Percentiles rank a stretch among this genome's conserved stretches.
These are phyloP conservation scores for Synchiropus splendidus DNA, from an alignment of 2,113 vertebrate genomes.

Conservation along the genomic window DNA sequence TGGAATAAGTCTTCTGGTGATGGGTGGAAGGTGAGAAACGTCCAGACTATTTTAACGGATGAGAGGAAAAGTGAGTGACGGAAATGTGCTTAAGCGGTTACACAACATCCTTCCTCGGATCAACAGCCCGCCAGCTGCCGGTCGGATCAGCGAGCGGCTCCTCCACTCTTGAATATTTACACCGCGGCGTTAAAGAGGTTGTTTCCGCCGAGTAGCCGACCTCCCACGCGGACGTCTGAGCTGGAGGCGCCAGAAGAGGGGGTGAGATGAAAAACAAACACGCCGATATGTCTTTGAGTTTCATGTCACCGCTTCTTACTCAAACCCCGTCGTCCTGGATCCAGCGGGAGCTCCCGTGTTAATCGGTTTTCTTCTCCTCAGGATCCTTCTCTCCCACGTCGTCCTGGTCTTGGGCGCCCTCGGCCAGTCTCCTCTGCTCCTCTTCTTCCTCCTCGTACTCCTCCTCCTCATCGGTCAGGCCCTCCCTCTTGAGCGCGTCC, in stretches of 20 bases:
- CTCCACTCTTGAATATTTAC: conserved; percentile 2
- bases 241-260: conserved; percentile 10
- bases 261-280: conserved; percentile 50
- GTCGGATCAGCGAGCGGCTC: not conserved
- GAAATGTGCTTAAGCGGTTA: conserved; percentile 4
- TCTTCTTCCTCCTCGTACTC: conserved; percentile 69
- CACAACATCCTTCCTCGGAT: conserved; percentile 12
- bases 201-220: conserved; percentile 13
- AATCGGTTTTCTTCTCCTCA: conserved; percentile 69
- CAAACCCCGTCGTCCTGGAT: conserved; percentile 29
- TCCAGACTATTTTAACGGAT: not conserved
- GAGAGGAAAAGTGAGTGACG: not conserved
- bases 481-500: conserved; percentile 72
- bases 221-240: conserved; percentile 17
- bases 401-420: conserved; percentile 7
- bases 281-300: conserved; percentile 47
- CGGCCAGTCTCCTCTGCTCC: conserved; percentile 38
- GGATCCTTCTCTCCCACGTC: conserved; percentile 62
- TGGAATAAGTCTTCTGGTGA: conserved; percentile 13
- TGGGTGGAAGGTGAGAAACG: conserved; percentile 4
- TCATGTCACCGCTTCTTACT: conserved; percentile 43
- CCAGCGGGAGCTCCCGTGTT: conserved; percentile 38
- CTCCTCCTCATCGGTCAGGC: conserved; percentile 70
- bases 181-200: conserved; percentile 22
- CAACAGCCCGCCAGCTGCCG: no score